phyloP scores from a whole-genome alignment of 2,113 vertebrate genomes.

The Benitochromis conjunctus region DNA sequence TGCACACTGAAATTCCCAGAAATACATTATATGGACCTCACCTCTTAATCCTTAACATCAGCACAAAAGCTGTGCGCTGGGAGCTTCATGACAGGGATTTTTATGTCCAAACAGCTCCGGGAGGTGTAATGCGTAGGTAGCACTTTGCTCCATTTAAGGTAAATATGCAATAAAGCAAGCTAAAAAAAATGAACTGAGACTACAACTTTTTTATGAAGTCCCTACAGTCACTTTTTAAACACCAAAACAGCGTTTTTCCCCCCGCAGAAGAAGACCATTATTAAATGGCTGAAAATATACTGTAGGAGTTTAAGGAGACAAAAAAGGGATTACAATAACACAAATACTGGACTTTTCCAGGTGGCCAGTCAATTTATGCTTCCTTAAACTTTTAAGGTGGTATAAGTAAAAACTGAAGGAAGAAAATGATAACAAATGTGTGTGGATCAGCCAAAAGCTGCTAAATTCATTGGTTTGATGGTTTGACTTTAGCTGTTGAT shows the following conservation, averaged over 20 bases:
- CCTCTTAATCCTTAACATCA: background rate
- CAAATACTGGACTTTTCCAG: accelerated
- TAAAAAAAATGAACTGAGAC: background rate
- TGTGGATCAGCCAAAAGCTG: background rate
- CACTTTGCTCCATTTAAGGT: background rate
- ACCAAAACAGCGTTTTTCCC: too few relatives aligned
- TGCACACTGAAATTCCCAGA: background rate
- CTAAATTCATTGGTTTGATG: background rate
- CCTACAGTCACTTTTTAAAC: too few relatives aligned
- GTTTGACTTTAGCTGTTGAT: background rate
- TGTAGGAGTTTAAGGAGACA: background rate
- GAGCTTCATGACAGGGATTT: accelerated
- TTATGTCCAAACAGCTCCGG: background rate
- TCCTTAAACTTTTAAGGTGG: background rate
- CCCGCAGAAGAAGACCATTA: background rate
- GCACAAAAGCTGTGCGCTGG: background rate
- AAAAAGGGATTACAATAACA: background rate
- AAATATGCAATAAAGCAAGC: background rate
- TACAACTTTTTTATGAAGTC: background rate
- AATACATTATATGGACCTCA: background rate
- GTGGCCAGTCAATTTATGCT: background rate
- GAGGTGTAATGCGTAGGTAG: background rate
- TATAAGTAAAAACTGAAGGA: background rate
- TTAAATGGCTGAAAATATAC: background rate
- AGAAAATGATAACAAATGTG: background rate